Conservation (phyloP, 2,113 vertebrate species). For the Delphinus delphis region DNA sequence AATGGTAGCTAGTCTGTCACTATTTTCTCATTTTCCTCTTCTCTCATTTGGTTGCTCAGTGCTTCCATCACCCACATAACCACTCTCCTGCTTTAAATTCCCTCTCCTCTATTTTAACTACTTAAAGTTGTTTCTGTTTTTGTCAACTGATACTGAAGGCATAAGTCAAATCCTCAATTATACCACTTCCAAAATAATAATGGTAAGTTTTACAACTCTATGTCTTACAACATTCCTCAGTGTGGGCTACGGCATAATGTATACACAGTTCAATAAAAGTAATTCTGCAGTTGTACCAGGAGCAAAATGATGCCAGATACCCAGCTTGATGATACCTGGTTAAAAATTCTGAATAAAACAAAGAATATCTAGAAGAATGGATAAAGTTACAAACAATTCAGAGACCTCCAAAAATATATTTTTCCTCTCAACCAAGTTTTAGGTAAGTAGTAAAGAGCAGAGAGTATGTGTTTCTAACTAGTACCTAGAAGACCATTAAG, state of each 20-base stretch:
- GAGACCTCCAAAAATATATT: not conserved
- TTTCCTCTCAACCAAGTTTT: not conserved
- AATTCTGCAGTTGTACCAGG: not conserved
- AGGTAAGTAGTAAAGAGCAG: not conserved
- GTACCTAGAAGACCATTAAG: not conserved
- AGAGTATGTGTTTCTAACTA: not conserved
- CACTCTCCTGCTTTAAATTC: not conserved
- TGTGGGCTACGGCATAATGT: not conserved
- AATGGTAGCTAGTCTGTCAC: not conserved
- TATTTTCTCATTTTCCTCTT: not conserved
- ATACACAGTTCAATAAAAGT: not conserved
- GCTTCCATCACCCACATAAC: not conserved
- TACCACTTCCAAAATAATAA: not conserved
- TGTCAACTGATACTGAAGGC: not conserved
- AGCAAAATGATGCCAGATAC: not conserved
- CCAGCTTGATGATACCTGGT: not conserved
- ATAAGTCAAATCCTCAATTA: not conserved
- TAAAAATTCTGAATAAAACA: not conserved
- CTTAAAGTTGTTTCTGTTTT: not conserved
- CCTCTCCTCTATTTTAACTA: not conserved
- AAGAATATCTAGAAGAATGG: not conserved
- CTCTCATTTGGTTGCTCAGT: not conserved
- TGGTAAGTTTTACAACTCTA: not conserved
- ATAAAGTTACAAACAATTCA: not conserved
- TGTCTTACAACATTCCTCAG: not conserved